Evolutionary conservation across 2,888 invertebrate genomes (phyloP).

Genomic region (Megamerina dolium): DNA sequence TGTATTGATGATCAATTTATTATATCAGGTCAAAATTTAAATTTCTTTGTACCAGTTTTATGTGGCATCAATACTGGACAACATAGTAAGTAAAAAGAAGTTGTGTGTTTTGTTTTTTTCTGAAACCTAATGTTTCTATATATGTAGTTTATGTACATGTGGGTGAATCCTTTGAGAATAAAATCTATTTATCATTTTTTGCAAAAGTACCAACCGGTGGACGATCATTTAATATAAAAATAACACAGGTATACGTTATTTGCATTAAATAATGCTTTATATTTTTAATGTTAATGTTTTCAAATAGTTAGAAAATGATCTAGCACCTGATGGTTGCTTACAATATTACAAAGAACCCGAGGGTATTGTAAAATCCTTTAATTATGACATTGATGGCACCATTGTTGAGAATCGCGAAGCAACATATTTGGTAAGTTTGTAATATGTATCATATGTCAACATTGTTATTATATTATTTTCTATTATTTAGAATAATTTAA

Average conservation of each 20-base stretch:
- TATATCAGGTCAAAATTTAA: constrained; percentile 64
- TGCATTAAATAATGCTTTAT: neutral
- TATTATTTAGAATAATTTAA: constrained; percentile 62
- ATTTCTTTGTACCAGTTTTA: constrained; percentile 62
- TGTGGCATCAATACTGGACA: constrained; percentile 74
- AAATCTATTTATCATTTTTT: constrained; percentile 61
- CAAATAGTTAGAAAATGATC: constrained; percentile 43
- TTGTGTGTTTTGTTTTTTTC: neutral
- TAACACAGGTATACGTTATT: constrained; percentile 50
- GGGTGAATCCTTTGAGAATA: constrained; percentile 54
- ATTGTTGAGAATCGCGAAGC: constrained; percentile 54
- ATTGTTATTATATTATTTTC: neutral
- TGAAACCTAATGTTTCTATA: neutral
- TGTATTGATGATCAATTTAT: constrained; percentile 66
- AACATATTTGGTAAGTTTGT: constrained; percentile 58
- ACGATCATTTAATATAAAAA: constrained; percentile 60
- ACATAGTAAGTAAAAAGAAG: constrained; percentile 58
- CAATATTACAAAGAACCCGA: constrained; percentile 59
- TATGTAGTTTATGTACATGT: constrained; percentile 68
- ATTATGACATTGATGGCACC: constrained; percentile 58
- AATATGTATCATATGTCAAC: neutral
- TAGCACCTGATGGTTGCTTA: constrained; percentile 58
- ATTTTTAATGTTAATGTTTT: neutral
- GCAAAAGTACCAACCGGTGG: constrained; percentile 52
- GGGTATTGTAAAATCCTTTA: constrained; percentile 65